A percentile compares a stretch with the other conserved stretches of the same genome.
Evolutionary conservation across 2,888 invertebrate genomes (phyloP).

Genomic region (Drosophila nigricruria): DNA sequence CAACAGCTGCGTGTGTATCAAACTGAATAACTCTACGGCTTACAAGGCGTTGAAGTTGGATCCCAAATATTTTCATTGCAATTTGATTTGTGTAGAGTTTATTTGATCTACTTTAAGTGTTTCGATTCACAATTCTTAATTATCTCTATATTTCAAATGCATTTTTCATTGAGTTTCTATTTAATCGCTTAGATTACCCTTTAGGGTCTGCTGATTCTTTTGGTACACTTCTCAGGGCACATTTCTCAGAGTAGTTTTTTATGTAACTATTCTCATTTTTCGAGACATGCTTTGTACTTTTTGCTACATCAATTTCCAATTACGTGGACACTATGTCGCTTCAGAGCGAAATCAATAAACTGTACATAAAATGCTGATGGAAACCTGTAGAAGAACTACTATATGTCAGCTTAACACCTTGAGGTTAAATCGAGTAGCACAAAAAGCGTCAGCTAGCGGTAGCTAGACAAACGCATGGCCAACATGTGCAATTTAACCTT

Average conservation of each 20-base stretch:
- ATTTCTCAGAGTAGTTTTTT: neutral
- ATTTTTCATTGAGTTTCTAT: neutral
- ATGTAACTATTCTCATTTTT: neutral
- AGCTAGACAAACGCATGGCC: constrained; percentile 54
- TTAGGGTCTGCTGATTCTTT: neutral
- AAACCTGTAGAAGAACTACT: constrained; percentile 15
- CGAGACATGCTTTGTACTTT: neutral
- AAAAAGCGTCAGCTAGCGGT: constrained; percentile 42
- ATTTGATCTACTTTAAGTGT: neutral
- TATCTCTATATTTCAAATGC: neutral
- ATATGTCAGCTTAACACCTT: constrained; percentile 64
- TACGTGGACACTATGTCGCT: constrained; percentile 22
- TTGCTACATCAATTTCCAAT: constrained; percentile 51
- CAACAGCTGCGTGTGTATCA: neutral
- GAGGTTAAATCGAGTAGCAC: constrained; percentile 50
- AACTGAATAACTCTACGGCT: constrained; percentile 18
- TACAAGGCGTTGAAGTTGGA: neutral
- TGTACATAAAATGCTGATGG: constrained; percentile 17
- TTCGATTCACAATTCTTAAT: neutral
- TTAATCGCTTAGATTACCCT: neutral
- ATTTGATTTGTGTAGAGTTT: neutral
- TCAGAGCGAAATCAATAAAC: constrained; percentile 38
- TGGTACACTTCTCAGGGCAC: neutral
- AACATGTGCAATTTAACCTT: constrained; percentile 73
- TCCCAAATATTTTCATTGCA: neutral